These are phyloP conservation scores for Sebastes baramenuke DNA, from an alignment of 2,797 vertebrate genomes.

Conservation along the genomic window DNA sequence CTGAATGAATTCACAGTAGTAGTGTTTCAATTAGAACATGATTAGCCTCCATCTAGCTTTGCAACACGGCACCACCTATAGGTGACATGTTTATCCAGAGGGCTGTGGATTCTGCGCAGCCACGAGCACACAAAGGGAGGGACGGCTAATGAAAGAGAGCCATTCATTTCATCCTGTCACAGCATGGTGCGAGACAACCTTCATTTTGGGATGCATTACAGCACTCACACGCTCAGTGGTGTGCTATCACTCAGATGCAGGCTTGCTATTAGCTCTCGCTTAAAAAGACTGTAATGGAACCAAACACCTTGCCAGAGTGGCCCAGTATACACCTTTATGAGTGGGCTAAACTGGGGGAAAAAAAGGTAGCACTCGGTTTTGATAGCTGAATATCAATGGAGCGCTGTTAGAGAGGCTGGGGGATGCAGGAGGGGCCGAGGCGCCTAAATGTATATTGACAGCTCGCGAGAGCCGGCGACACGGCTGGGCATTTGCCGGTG, in stretches of 20 bases:
- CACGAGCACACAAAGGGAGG: slow-evolving; percentile 37
- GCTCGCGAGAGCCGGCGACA: slow-evolving; percentile 52
- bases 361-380: slow-evolving; percentile 33
- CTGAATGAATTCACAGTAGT: slow-evolving; percentile 42
- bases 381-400: slow-evolving; percentile 60
- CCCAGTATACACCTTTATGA: slow-evolving; percentile 39
- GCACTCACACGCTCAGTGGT: slow-evolving; percentile 59
- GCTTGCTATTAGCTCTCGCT: slow-evolving; percentile 63
- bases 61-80: slow-evolving; percentile 45
- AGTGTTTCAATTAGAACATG: slow-evolving; percentile 45
- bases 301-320: slow-evolving; percentile 58
- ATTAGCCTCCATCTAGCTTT: slow-evolving; percentile 29
- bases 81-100: slow-evolving; percentile 53
- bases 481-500: slow-evolving; percentile 49
- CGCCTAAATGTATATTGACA: slow-evolving; percentile 64
- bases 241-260: slow-evolving; percentile 65
- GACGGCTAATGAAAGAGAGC: slow-evolving; percentile 63
- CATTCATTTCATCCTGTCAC: slow-evolving; percentile 71
- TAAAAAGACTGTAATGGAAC: slow-evolving; percentile 70
- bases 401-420: background rate
- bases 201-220: slow-evolving; percentile 76
- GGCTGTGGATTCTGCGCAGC: slow-evolving; percentile 36
- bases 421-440: background rate
- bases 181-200: slow-evolving; percentile 59
- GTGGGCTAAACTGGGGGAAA: too few relatives aligned